phyloP scores from a whole-genome alignment of 1,140 invertebrate genomes.

The Campodea augens region DNA sequence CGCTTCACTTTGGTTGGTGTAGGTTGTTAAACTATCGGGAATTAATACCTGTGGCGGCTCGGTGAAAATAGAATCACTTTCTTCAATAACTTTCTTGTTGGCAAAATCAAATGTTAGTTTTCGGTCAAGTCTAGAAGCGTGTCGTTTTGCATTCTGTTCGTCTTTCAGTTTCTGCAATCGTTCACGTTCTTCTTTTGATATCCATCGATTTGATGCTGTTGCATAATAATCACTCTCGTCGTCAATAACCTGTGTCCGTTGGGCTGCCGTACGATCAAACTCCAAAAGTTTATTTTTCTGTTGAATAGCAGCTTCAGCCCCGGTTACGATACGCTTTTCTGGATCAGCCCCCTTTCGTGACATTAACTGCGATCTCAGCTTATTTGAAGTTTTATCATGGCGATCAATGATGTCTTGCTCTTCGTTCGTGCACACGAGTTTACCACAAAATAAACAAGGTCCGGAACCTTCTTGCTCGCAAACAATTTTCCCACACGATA shows the following conservation, averaged over 20 bases:
- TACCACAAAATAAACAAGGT: slow-evolving; percentile 80
- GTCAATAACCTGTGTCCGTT: slow-evolving; percentile 44
- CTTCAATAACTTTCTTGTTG: slow-evolving; percentile 12
- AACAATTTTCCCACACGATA: slow-evolving; percentile 82
- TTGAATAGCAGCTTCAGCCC: slow-evolving; percentile 46
- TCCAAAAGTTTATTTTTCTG: slow-evolving; percentile 68
- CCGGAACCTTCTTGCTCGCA: slow-evolving; percentile 93
- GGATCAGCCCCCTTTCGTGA: slow-evolving; percentile 24
- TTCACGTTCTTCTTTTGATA: slow-evolving; percentile 45
- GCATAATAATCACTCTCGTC: slow-evolving; percentile 89
- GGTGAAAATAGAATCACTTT: no score
- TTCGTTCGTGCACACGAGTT: slow-evolving; percentile 51
- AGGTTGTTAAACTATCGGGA: no score
- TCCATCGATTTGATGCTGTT: slow-evolving; percentile 54
- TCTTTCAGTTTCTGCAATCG: slow-evolving; percentile 47
- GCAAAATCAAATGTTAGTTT: slow-evolving; percentile 71
- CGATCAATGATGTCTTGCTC: slow-evolving; percentile 44
- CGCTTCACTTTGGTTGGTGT: no score
- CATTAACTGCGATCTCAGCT: slow-evolving; percentile 46
- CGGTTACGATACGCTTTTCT: slow-evolving; percentile 9
- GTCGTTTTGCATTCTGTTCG: slow-evolving; percentile 42
- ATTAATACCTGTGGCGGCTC: neutral
- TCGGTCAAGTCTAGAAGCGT: slow-evolving; percentile 41
- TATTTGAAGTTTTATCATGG: slow-evolving; percentile 45
- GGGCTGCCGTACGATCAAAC: slow-evolving; percentile 47